Conservation (phyloP, 1,140 invertebrate genomes). For the Atta colombica region DNA sequence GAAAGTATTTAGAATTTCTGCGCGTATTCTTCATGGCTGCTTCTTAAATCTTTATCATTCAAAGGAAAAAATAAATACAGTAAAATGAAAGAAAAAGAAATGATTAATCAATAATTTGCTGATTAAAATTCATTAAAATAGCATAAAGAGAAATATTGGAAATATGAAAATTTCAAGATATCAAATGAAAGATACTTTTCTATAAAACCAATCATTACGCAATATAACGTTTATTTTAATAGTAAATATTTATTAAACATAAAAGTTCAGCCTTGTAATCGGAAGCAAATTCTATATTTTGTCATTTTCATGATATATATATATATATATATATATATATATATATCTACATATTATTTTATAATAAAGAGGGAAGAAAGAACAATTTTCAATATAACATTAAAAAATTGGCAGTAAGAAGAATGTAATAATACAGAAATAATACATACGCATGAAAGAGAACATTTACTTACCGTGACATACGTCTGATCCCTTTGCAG, state of each 20-base stretch:
- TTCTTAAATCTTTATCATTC: not conserved
- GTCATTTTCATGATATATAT: no score
- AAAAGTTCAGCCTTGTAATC: not conserved
- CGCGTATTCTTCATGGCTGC: not conserved
- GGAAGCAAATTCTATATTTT: not conserved
- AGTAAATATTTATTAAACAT: not conserved
- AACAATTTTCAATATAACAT: constrained; percentile 10
- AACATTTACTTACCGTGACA: constrained; percentile 88
- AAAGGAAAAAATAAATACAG: not conserved
- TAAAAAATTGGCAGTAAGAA: not conserved
- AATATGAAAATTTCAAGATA: not conserved
- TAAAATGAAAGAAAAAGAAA: not conserved
- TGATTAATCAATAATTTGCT: not conserved
- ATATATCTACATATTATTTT: not conserved
- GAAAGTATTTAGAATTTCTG: not conserved
- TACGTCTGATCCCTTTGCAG: constrained; percentile 92
- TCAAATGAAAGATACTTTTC: not conserved
- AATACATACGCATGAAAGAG: not conserved
- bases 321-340: no score
- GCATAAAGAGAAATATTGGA: not conserved
- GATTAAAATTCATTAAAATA: not conserved
- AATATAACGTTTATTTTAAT: not conserved
- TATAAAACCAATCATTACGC: not conserved
- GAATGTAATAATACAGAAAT: constrained; percentile 4
- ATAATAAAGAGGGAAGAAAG: not conserved